Conservation (phyloP, 2,888 invertebrate species). For the Caenorhabditis sp. region DNA sequence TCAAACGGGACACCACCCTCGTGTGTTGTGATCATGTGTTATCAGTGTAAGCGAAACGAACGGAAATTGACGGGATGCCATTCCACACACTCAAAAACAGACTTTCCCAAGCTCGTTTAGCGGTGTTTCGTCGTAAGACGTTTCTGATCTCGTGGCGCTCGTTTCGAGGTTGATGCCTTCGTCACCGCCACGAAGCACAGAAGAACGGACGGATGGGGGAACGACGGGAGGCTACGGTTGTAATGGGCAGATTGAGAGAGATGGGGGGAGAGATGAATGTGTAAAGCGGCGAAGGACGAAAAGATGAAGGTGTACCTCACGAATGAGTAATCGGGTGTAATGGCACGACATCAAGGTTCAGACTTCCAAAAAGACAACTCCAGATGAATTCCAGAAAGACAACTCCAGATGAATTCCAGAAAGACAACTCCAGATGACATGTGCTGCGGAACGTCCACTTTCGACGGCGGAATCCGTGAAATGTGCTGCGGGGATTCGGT, state of each 20-base stretch:
- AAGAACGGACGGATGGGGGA: slow-evolving; percentile 27
- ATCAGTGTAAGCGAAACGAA: slow-evolving; percentile 47
- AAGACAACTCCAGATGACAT: slow-evolving; percentile 57
- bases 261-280: too few species aligned
- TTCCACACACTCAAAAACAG: not conserved
- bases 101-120: slow-evolving; percentile 33
- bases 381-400: not conserved
- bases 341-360: slow-evolving; percentile 16
- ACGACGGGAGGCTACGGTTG: slow-evolving; percentile 20
- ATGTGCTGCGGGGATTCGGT: slow-evolving; percentile 71
- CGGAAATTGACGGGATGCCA: slow-evolving; percentile 9
- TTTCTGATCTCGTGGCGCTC: slow-evolving; percentile 23
- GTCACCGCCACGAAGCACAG: slow-evolving; percentile 21
- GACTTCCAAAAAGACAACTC: not conserved
- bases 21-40: slow-evolving; percentile 74
- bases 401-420: slow-evolving; percentile 34
- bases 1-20: slow-evolving; percentile 60
- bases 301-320: not conserved
- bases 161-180: slow-evolving; percentile 37
- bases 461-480: slow-evolving; percentile 73
- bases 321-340: slow-evolving; percentile 34
- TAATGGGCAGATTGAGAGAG: slow-evolving; percentile 23
- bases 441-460: slow-evolving; percentile 74
- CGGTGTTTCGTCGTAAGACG: slow-evolving; percentile 22
- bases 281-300: slow-evolving; percentile 15